These are phyloP conservation scores for Heteropelma amictum DNA, from an alignment of 2,888 invertebrate genomes.

Conservation along the genomic window DNA sequence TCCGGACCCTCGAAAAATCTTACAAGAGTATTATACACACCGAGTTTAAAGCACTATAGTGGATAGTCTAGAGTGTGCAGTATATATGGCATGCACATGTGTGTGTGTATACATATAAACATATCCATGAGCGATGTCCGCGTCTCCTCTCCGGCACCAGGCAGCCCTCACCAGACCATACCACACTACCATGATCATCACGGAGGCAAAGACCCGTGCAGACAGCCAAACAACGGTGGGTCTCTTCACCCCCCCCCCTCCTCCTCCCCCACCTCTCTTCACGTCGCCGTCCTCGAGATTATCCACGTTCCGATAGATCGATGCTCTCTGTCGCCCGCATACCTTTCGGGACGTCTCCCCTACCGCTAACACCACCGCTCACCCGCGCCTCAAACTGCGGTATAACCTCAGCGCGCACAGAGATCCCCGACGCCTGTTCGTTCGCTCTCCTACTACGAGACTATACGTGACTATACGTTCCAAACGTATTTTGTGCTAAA, in stretches of 20 bases:
- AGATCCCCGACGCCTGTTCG: constrained; percentile 46
- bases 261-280: neutral
- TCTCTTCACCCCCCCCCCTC: constrained; percentile 47
- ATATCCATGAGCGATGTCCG: constrained; percentile 33
- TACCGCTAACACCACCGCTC: neutral
- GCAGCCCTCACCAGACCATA: constrained; percentile 41
- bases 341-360: constrained; percentile 61
- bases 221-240: constrained; percentile 68
- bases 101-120: too few species aligned
- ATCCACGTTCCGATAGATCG: constrained; percentile 72
- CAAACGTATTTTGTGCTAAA: neutral
- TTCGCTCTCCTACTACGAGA: constrained; percentile 17
- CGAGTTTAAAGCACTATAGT: constrained; percentile 27
- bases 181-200: constrained; percentile 54
- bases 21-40: constrained; percentile 44
- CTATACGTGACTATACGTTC: neutral
- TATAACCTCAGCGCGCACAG: constrained; percentile 33
- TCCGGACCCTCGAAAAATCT: constrained; percentile 52
- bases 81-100: constrained; percentile 24
- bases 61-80: constrained; percentile 22
- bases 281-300: constrained; percentile 57
- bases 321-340: constrained; percentile 73
- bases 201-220: constrained; percentile 64
- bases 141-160: constrained; percentile 30
- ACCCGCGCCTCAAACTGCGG: constrained; percentile 42